Percentiles rank a stretch among this genome's conserved stretches.
These are phyloP conservation scores for Pseudonaja textilis DNA, from an alignment of 2,113 vertebrate genomes.

Conservation along the genomic window DNA sequence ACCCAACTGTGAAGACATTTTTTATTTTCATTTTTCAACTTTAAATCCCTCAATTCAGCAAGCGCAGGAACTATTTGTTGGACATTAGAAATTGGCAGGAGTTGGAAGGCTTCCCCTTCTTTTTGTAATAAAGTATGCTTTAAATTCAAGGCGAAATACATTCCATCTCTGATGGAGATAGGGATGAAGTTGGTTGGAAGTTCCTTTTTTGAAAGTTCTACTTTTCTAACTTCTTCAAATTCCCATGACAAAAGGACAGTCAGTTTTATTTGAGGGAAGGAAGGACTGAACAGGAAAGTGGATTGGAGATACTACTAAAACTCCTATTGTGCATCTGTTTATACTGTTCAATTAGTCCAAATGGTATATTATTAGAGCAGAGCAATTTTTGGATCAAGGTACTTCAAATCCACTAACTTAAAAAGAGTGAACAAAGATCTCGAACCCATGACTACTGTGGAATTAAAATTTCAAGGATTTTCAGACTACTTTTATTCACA, in stretches of 20 bases:
- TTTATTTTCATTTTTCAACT: not conserved
- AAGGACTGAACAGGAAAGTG: not conserved
- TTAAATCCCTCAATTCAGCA: not conserved
- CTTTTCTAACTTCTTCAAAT: not conserved
- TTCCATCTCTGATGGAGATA: not conserved
- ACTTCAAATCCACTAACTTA: too few relatives aligned
- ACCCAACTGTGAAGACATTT: not conserved
- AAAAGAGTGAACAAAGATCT: too few relatives aligned
- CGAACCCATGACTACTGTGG: too few relatives aligned
- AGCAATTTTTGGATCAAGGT: too few relatives aligned
- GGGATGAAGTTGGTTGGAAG: not conserved
- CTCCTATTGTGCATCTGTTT: too few relatives aligned
- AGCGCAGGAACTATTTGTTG: not conserved
- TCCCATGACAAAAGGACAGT: not conserved
- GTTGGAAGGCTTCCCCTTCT: not conserved
- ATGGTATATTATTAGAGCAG: too few relatives aligned
- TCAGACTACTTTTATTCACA: too few relatives aligned
- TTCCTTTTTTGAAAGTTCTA: not conserved
- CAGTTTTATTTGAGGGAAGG: not conserved
- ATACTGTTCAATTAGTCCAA: too few relatives aligned
- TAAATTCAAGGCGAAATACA: not conserved
- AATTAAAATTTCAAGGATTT: too few relatives aligned
- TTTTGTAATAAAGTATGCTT: not conserved
- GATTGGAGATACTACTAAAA: not conserved
- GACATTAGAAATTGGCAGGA: not conserved